Base-by-base conservation (phyloP, 2,113 vertebrate genomes). In the Dicrurus megarhynchus region DNA sequence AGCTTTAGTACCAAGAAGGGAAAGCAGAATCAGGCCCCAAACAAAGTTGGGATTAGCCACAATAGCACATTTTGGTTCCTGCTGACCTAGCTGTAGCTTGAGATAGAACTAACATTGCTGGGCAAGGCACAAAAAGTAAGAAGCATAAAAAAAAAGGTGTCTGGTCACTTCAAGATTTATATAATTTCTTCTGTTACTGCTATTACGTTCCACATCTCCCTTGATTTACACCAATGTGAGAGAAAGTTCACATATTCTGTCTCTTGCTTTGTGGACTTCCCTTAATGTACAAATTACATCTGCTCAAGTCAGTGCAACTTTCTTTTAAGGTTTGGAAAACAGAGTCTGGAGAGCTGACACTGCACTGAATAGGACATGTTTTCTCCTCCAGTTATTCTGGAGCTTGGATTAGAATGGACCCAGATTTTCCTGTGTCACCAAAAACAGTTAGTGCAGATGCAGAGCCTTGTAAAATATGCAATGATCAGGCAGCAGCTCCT, bases 41-140 rank as follows among this genome's bases (percentile, higher is more conserved):
- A 18, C 33, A 68, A 52, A 65, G 11, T 50, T 41, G 11, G 10
- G 11, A 42, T 26, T 80, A 23, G 46, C 30, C 60, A 57, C 3
- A 2, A 7, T 8, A 67, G 16, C 33, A 20, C 27, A 19, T 46
- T 20, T 61, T 0, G 0, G 10, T 71, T 69, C 35, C 32, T 78
- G 53, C n/a, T 79, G 69, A 63, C 42, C 39, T 56, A 39, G 28
- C 21, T 82, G 42, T 78, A 81, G 10, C 16, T 78, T 75, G 73
- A 41, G 28, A 52, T 57, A 53, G 44, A 59, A 20, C 28, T 65
- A 44, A 37, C 15, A 18, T 46, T 85, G 10, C 17, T 87, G 52
- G 6, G 47, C 5, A 61, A 85, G 39, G 27, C 55, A 83, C 0
- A 4, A n/a, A 76, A 68, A 67, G 8, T n/a, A 69, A 65, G 18